These are phyloP conservation scores for Phrynocephalus guinanensis DNA, from an alignment of 2,797 vertebrate genomes.

Conservation along the genomic window DNA sequence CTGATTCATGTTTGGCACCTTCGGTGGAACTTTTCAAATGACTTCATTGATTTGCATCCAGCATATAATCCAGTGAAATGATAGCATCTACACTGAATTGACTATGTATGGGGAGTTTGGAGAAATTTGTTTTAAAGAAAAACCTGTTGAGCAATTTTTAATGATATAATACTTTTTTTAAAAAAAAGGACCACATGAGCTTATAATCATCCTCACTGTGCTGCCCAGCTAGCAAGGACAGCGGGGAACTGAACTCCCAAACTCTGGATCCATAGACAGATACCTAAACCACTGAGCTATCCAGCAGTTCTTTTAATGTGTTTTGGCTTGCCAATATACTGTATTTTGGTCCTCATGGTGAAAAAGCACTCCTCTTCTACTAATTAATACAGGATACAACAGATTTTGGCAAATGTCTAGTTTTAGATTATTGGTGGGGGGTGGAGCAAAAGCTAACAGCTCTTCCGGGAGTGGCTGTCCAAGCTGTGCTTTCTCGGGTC, in stretches of 20 bases:
- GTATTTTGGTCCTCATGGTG: background rate
- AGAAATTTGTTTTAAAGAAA: background rate
- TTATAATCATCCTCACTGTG: too few species aligned
- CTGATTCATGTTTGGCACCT: conserved; percentile 4
- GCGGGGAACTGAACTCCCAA: too few species aligned
- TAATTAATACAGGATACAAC: background rate
- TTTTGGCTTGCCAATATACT: background rate
- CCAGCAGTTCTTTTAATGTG: background rate
- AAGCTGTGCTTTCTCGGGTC: too few species aligned
- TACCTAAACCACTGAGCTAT: too few species aligned
- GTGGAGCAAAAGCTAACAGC: too few species aligned
- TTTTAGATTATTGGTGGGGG: too few species aligned
- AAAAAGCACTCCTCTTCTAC: background rate
- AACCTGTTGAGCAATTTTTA: background rate
- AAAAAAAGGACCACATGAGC: background rate
- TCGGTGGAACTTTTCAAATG: background rate
- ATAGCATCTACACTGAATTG: background rate
- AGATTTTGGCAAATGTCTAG: background rate
- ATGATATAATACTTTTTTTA: background rate
- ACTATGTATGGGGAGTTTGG: background rate
- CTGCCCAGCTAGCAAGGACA: too few species aligned
- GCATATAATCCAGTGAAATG: conserved; percentile 1
- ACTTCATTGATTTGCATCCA: background rate
- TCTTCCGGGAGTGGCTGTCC: too few species aligned
- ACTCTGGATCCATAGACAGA: too few species aligned